These are phyloP conservation scores for Fratercula arctica DNA, from an alignment of 2,797 vertebrate genomes.

Conservation along the genomic window DNA sequence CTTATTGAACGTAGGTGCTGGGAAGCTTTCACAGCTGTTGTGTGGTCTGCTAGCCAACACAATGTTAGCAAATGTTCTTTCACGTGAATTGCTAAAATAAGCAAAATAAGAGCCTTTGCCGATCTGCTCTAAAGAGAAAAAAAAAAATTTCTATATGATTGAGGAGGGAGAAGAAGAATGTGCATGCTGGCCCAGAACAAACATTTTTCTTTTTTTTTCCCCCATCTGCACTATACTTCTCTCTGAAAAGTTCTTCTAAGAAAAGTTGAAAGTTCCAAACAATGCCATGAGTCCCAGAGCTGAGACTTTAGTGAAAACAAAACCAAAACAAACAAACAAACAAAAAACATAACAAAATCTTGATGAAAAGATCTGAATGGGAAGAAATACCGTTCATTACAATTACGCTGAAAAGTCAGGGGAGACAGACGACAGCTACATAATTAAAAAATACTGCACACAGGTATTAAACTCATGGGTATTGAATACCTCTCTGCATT, in stretches of 20 bases:
- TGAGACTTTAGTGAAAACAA: neutral
- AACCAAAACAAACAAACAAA: neutral
- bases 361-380: neutral
- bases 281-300: neutral
- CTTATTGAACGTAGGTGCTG: neutral
- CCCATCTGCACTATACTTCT: neutral
- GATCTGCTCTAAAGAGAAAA: neutral
- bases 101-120: neutral
- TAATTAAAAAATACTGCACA: neutral
- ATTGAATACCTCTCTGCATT: neutral
- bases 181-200: neutral
- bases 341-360: neutral
- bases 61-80: neutral
- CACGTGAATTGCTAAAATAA: neutral
- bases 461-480: neutral
- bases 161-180: neutral
- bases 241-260: neutral
- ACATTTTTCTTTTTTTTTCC: rapidly evolving
- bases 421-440: neutral
- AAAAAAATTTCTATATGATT: neutral
- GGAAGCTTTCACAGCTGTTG: neutral
- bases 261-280: neutral
- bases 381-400: neutral
- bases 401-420: neutral
- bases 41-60: neutral